Conservation (phyloP, 2,888 invertebrate species). For the Pseudeuparius sepicola region DNA sequence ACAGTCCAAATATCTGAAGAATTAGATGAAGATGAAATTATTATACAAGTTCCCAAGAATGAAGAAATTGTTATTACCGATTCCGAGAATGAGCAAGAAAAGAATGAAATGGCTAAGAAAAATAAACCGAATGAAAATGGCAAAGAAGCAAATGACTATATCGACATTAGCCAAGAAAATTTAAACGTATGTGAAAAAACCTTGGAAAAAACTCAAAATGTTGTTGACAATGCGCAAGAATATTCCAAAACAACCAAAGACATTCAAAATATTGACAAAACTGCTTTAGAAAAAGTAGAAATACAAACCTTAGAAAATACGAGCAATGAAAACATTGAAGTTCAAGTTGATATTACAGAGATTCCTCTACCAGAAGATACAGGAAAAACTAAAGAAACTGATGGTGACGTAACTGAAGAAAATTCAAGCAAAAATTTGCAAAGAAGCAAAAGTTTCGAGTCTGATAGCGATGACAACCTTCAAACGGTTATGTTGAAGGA, state of each 20-base stretch:
- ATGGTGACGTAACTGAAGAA: conserved; percentile 11
- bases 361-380: not conserved
- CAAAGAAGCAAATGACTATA: conserved; percentile 3
- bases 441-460: no score
- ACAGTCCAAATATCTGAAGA: conserved; percentile 17
- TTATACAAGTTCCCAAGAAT: conserved; percentile 31
- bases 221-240: no score
- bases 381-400: not conserved
- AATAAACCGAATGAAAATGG: conserved; percentile 1
- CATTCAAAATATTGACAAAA: no score
- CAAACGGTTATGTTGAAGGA: no score
- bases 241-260: no score
- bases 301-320: no score
- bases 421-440: conserved; percentile 3
- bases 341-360: no score
- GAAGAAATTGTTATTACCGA: conserved; percentile 35
- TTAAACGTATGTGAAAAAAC: conserved; percentile 2
- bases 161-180: no score
- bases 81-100: conserved; percentile 41
- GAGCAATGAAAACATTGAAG: no score
- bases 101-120: conserved; percentile 34
- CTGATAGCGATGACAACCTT: no score
- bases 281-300: no score
- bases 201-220: no score
- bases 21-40: conserved; percentile 31